Base-by-base conservation (phyloP, 2,113 vertebrate species). In the Reinhardtius hippoglossoides region DNA sequence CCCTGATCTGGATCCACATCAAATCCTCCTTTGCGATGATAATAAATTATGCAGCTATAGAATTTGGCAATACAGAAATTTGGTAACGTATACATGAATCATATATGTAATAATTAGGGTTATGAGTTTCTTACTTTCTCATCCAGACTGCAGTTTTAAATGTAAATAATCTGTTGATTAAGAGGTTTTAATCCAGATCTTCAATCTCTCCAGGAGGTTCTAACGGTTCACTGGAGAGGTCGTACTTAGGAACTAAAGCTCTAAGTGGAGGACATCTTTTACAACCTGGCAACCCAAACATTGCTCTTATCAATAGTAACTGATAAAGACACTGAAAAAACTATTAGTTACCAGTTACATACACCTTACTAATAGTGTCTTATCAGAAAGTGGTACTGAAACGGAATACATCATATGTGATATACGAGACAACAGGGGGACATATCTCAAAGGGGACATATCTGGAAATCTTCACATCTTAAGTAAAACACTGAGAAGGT, bases 401-500 rank as follows among this genome's bases (percentile, higher is more conserved):
- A 50, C 15, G 9, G n/a, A 23, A 52, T 50, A 46, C 20, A 54
- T 54, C 50, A 54, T 9, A 54, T 20, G 18, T 24, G 54, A 56
- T 57, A 16, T 57, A 57, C 16, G 26, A 31, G 24, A 31, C n/a
- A 58, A 59, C 54, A 54, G n/a, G 50, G 50, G 50, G 23, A 57
- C 12, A 7, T 57, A 57, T 57, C 55, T 57, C 55, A 12, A 15
- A 8, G 0, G 50, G 20, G 55, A 23, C 27, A 35, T 60, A 60
- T 60, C 58, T 60, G 16, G 2, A 83, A 56, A 77, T 74, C 21
- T 63, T 76, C 57, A 72, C 59, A 26, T 80, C 73, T 64, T 57
- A 52, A 52, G 27, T 71, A 62, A 78, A 81, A 73, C 74, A 37
- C 59, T 20, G 75, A 27, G 68, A 62, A 23, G 67, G 54, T 65